Base-by-base conservation (phyloP, 2,888 invertebrate species). In the Nyleta sp. region DNA sequence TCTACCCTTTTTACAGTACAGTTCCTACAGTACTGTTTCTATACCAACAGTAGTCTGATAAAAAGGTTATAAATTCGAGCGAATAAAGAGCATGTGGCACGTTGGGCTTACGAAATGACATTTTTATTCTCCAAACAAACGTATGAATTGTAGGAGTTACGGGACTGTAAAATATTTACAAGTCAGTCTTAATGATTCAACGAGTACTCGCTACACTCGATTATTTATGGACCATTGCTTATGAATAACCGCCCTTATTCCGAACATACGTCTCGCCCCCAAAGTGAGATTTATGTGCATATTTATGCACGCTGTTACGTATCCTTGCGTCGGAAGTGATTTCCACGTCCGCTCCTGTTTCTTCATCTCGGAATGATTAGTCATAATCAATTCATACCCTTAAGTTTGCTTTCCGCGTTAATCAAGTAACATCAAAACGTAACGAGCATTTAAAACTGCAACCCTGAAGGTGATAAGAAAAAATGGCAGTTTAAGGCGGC, bases 211-310 rank as follows among this genome's bases (percentile, higher is more conserved):
- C 76, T 84, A 78, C 82, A 81, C 83, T 87, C 78, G 84, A 84
- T 89, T 90, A 90, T 90, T 89, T 89, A 90, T 89, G 86, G 87
- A 75, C 84, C 87, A 87, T 87, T 88, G 87, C 87, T 89, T 89
- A 89, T 90, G 87, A 90, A 89, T 88, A 88, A 89, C 84, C 82
- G 86, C 86, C 84, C 84, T 83, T 80, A 81, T 80, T 81, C 80
- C 76, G 68, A 81, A 76, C 82, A 81, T 80, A 81, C 81, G 81
- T 85, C 78, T 71, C 81, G 62, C 74, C 81, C 81, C 83, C n/a
- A 81, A 89, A 89, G 85, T 87, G 82, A 86, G 83, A 89, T 87
- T 87, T 87, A 87, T 87, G 52, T 70, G 28, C 52, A 70, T 70
- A 76, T 76, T 70, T 76, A 70, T 65, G 20, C 35, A 46, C 15